A percentile compares a stretch with the other conserved stretches of the same genome.
Evolutionary conservation across 1,140 invertebrate species (phyloP).

Genomic region (Conus betulinus): DNA sequence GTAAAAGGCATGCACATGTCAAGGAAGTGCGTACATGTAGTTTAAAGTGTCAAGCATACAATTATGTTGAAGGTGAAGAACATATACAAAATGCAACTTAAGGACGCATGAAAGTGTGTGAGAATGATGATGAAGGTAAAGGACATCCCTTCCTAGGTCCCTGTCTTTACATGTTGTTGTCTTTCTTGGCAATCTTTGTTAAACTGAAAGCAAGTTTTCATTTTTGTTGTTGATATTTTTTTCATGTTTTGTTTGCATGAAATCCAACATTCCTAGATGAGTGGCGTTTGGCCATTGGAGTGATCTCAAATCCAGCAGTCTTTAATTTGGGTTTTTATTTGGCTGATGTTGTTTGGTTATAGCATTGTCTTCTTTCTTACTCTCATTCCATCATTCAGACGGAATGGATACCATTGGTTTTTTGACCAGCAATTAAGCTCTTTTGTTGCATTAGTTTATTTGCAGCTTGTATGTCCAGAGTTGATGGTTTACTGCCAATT

Average conservation of each 20-base stretch:
- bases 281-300: neutral
- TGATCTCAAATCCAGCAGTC: neutral
- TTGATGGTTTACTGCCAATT: too few relatives aligned
- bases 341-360: neutral
- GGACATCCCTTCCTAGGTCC: neutral
- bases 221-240: neutral
- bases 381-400: neutral
- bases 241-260: neutral
- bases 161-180: neutral
- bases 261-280: conserved; percentile 6
- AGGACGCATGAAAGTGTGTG: too few relatives aligned
- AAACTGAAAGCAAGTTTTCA: neutral
- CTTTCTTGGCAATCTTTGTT: neutral
- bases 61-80: too few relatives aligned
- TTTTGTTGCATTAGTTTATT: neutral
- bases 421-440: neutral
- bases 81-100: too few relatives aligned
- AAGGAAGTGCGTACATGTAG: too few relatives aligned
- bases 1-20: too few relatives aligned
- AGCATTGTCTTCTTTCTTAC: neutral
- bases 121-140: neutral
- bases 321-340: neutral
- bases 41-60: too few relatives aligned
- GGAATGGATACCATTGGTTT: neutral
- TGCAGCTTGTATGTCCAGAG: neutral